These are phyloP conservation scores for Sarotherodon lohbergeri DNA, from an alignment of 2,113 vertebrate species.

Conservation along the genomic window DNA sequence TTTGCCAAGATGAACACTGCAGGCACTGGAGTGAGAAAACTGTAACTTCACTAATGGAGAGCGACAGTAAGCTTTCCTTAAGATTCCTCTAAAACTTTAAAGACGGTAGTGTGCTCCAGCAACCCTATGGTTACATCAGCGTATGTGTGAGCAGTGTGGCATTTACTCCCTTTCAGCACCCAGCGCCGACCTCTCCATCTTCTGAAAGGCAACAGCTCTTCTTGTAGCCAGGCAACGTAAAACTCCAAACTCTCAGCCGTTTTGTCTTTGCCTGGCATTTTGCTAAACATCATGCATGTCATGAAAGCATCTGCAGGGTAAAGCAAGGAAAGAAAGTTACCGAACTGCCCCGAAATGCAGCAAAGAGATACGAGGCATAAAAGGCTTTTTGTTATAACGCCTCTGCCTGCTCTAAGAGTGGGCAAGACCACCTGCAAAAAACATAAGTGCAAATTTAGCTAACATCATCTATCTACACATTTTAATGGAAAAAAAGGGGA, in stretches of 20 bases:
- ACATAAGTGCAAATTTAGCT: not conserved
- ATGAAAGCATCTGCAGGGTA: not conserved
- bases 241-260: not conserved
- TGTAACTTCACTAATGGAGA: not conserved
- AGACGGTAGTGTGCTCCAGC: not conserved
- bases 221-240: not conserved
- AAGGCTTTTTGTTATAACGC: not conserved
- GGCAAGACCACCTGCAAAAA: not conserved
- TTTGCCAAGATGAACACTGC: not conserved
- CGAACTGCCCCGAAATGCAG: not conserved
- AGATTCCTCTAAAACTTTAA: not conserved
- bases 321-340: not conserved
- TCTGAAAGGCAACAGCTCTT: not conserved
- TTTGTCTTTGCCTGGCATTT: not conserved
- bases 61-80: not conserved
- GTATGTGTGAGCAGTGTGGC: not conserved
- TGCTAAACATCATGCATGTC: not conserved
- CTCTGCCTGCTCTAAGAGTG: not conserved
- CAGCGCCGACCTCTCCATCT: not conserved
- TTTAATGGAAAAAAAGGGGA: not conserved
- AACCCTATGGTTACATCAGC: not conserved
- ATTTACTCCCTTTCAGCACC: not conserved
- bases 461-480: not conserved
- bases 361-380: not conserved
- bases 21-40: not conserved